Percentiles rank a stretch among this genome's conserved stretches.
These are phyloP conservation scores for Brachyopa scutellaris DNA, from an alignment of 2,888 invertebrate genomes.

Conservation along the genomic window DNA sequence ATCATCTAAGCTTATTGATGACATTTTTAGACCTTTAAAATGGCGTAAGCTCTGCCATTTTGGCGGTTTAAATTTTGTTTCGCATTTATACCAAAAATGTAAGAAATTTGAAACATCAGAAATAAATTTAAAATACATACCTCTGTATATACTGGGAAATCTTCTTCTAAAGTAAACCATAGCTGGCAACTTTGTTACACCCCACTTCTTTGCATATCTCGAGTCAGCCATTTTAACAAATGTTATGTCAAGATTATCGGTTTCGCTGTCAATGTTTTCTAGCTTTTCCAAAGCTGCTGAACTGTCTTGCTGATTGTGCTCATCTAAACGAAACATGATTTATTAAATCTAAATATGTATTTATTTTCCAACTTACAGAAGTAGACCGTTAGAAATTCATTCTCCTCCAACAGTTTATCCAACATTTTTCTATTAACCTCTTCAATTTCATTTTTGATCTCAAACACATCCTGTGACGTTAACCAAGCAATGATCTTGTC, in stretches of 20 bases:
- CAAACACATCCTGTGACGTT: constrained; percentile 96
- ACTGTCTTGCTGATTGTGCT: constrained; percentile 90
- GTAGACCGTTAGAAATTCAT: constrained; percentile 96
- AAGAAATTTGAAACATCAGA: no score
- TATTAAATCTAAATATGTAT: no score
- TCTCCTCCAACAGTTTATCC: constrained; percentile 96
- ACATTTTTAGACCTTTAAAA: no score
- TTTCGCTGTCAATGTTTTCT: constrained; percentile 97
- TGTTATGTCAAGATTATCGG: constrained; percentile 95
- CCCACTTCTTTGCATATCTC: constrained; percentile 96
- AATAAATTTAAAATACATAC: constrained; percentile 80
- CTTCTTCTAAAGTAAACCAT: constrained; percentile 95
- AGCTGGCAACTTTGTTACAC: constrained; percentile 94
- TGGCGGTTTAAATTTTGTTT: no score
- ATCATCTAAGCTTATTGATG: no score
- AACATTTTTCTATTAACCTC: constrained; percentile 98
- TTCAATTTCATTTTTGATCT: constrained; percentile 97
- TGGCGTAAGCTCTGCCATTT: no score
- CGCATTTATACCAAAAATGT: no score
- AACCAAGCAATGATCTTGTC: constrained; percentile 93
- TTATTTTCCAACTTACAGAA: constrained; percentile 89
- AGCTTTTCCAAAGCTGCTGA: constrained; percentile 91
- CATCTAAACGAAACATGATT: constrained; percentile 84
- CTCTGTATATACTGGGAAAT: constrained; percentile 96
- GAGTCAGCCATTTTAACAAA: constrained; percentile 97